Evolutionary conservation across 2,888 invertebrate species (phyloP).

Genomic region (Troglohyphantes excavatus): DNA sequence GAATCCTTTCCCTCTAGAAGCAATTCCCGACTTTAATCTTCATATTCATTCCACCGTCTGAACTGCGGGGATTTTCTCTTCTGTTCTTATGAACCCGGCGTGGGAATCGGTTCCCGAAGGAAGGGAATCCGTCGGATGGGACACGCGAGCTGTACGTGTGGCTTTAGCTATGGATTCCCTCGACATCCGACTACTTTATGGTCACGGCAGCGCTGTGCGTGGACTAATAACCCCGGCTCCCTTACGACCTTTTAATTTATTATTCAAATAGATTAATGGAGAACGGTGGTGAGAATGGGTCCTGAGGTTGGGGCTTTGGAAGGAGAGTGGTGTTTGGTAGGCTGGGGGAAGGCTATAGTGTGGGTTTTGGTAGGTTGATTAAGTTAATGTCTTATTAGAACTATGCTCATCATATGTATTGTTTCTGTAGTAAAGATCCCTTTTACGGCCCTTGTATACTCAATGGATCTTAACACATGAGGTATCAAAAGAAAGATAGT

Average conservation of each 20-base stretch:
- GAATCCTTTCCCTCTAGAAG: neutral
- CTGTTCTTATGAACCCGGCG: neutral
- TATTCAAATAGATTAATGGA: conserved; percentile 42
- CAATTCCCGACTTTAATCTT: neutral
- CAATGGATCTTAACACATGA: too few species aligned
- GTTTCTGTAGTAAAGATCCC: too few species aligned
- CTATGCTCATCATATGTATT: too few species aligned
- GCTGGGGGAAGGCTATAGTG: too few species aligned
- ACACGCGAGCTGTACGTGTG: too few species aligned
- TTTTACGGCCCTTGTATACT: too few species aligned
- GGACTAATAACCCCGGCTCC: neutral
- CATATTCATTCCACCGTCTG: neutral
- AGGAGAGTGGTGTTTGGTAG: too few species aligned
- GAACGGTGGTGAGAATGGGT: neutral
- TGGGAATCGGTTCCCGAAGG: neutral
- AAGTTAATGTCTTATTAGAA: too few species aligned
- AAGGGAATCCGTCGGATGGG: too few species aligned
- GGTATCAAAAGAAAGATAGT: too few species aligned
- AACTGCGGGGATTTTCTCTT: neutral
- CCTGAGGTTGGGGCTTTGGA: neutral
- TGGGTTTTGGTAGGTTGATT: too few species aligned
- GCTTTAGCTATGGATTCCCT: neutral
- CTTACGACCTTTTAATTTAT: conserved; percentile 42
- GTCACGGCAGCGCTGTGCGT: neutral
- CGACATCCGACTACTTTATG: neutral